These are phyloP conservation scores for Leptinotarsa tumamoca DNA, from an alignment of 2,888 invertebrate genomes.

Conservation along the genomic window DNA sequence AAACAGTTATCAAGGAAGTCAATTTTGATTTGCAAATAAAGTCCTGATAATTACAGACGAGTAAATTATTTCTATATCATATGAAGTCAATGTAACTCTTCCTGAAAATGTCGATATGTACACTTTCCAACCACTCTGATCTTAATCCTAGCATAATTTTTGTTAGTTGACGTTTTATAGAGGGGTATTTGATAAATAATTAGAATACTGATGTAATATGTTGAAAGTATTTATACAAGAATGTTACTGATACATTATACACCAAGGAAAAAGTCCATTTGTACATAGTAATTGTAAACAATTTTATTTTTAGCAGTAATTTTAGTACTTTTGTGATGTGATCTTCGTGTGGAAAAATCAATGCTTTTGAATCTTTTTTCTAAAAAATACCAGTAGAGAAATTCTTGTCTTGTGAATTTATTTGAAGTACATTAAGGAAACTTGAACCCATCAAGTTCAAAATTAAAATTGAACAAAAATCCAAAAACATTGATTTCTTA, in stretches of 20 bases:
- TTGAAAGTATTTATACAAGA: slow-evolving; percentile 24
- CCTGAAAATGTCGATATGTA: slow-evolving; percentile 4
- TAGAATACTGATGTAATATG: slow-evolving; percentile 19
- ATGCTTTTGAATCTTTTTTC: slow-evolving; percentile 23
- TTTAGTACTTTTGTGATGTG: slow-evolving; percentile 44
- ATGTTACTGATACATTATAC: slow-evolving; percentile 25
- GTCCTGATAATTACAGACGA: neutral
- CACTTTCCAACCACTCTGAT: neutral
- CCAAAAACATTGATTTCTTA: slow-evolving; percentile 31
- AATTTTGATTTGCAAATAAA: neutral
- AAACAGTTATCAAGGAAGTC: too few relatives aligned
- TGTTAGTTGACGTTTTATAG: slow-evolving; percentile 18
- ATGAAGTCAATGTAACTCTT: neutral
- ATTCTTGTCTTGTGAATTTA: neutral
- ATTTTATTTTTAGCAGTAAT: slow-evolving; percentile 39
- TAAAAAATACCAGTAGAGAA: slow-evolving; percentile 8
- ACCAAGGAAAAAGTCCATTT: slow-evolving; percentile 47
- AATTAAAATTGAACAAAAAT: neutral
- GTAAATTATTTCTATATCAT: neutral
- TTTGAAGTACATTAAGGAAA: slow-evolving; percentile 20
- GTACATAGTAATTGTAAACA: slow-evolving; percentile 45
- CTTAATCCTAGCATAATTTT: neutral
- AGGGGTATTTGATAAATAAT: slow-evolving; percentile 15
- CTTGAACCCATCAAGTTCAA: neutral
- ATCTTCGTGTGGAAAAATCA: slow-evolving; percentile 31